Conservation (phyloP, 2,113 vertebrate genomes). For the Grantiella picta region DNA sequence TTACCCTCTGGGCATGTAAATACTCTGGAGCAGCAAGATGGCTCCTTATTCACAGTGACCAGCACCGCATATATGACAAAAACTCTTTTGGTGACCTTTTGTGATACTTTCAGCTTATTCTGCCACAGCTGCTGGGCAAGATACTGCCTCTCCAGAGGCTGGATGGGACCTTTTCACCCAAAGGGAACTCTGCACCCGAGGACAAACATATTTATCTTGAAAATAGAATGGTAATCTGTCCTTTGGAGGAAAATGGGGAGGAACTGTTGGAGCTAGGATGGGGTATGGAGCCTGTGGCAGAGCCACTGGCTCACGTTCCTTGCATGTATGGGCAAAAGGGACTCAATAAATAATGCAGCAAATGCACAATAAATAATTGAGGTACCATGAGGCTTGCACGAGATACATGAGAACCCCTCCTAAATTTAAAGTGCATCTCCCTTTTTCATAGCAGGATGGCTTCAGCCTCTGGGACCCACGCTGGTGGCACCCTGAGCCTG, state of each 20-base stretch:
- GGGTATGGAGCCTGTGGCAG: not conserved
- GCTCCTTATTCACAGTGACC: not conserved
- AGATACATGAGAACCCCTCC: not conserved
- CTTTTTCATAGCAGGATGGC: not conserved
- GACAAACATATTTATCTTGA: not conserved
- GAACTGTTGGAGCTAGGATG: not conserved
- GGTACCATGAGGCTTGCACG: not conserved
- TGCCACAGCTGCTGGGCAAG: not conserved
- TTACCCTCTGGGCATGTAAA: not conserved
- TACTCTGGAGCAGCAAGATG: accelerated
- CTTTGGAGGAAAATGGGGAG: not conserved
- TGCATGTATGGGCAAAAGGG: not conserved
- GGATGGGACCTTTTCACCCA: not conserved
- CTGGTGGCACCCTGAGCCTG: not conserved
- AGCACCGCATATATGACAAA: not conserved
- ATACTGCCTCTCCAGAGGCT: not conserved
- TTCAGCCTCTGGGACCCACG: not conserved
- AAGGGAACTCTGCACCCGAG: not conserved
- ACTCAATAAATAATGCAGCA: not conserved
- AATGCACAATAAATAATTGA: not conserved
- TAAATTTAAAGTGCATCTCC: not conserved
- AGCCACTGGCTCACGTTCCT: not conserved
- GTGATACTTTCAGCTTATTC: not conserved
- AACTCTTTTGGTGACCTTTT: not conserved
- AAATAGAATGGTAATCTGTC: not conserved